These are phyloP conservation scores for Lycophotia porphyrea DNA, from an alignment of 2,888 invertebrate species.

Conservation along the genomic window DNA sequence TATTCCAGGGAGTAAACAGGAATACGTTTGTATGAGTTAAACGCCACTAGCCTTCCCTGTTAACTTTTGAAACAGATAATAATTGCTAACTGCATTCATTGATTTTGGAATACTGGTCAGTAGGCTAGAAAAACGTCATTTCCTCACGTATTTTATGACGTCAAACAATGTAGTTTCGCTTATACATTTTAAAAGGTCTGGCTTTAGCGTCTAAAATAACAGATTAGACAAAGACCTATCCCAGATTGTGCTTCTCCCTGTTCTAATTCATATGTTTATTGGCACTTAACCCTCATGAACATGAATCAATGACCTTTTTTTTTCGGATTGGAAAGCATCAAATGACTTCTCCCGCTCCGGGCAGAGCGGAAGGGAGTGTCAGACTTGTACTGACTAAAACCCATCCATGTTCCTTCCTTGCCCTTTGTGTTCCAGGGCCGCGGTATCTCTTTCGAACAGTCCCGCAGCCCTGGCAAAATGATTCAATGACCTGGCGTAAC, in stretches of 20 bases:
- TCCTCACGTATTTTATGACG: not conserved
- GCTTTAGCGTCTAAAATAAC: not conserved
- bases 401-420: no score
- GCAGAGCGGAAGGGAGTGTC: no score
- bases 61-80: not conserved
- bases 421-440: no score
- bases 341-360: no score
- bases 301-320: conserved; percentile 12
- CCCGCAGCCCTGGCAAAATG: no score
- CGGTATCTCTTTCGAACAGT: no score
- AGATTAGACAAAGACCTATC: not conserved
- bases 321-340: no score
- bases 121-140: not conserved
- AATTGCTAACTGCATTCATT: not conserved
- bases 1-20: not conserved
- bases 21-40: not conserved
- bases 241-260: not conserved
- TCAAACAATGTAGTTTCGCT: not conserved
- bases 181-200: not conserved
- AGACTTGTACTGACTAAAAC: no score
- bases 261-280: conserved; percentile 7
- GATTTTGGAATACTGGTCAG: not conserved
- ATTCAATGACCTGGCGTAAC: conserved; percentile 8
- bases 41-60: no score
- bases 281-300: conserved; percentile 15